These are phyloP conservation scores for Zeus faber DNA, from an alignment of 2,113 vertebrate genomes.

Conservation along the genomic window DNA sequence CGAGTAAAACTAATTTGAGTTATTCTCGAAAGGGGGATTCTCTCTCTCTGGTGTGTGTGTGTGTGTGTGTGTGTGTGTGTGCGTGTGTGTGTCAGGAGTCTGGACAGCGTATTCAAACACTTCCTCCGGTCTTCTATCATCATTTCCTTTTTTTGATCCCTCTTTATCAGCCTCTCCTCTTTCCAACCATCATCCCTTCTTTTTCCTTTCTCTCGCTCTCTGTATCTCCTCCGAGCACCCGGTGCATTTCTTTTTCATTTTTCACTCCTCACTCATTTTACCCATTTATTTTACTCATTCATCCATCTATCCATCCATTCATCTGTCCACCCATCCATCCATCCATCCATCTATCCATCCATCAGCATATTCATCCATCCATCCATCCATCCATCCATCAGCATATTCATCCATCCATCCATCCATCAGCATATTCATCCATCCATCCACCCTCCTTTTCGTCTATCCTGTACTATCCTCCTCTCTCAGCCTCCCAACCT, in stretches of 20 bases:
- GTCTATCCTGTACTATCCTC: not conserved
- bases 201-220: constrained; percentile 7
- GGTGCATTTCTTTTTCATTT: not conserved
- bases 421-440: no score
- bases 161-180: not conserved
- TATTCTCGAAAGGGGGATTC: no score
- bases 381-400: no score
- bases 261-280: not conserved
- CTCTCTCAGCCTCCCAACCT: not conserved
- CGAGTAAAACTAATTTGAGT: no score
- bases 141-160: not conserved
- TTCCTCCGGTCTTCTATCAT: constrained; percentile 10
- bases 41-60: no score
- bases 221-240: not conserved
- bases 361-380: no score
- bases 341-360: no score
- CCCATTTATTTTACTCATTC: no score
- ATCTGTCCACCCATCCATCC: no score
- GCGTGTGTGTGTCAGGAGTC: constrained; percentile 9
- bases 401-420: no score
- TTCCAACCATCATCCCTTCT: not conserved
- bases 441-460: not conserved
- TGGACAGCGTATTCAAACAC: constrained; percentile 38
- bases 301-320: no score
- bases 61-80: constrained; percentile 1